Evolutionary conservation across 2,888 invertebrate species (phyloP).

Genomic region (Drosophila paramelanica): DNA sequence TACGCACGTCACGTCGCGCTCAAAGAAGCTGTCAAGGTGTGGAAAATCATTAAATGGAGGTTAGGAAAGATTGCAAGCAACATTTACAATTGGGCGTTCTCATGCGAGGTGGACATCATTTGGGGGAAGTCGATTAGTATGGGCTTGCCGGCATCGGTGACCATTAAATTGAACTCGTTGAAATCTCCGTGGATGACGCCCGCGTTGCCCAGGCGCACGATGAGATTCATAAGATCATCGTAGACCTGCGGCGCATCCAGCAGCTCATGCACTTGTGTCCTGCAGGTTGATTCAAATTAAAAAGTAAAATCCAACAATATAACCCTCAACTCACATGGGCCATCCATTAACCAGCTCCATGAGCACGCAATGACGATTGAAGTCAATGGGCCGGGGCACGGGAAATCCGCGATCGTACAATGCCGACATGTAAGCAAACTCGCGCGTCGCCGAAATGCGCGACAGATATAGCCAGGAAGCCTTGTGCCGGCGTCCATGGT

Average conservation of each 20-base stretch:
- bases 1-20: conserved; percentile 97
- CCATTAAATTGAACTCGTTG: conserved; percentile 99
- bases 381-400: conserved; percentile 97
- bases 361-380: conserved; percentile 97
- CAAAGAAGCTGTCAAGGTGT: conserved; percentile 89
- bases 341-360: conserved; percentile 96
- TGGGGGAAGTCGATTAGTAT: conserved; percentile 99
- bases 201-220: conserved; percentile 94
- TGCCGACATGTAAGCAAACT: conserved; percentile 99
- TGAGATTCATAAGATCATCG: conserved; percentile 96
- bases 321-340: conserved; percentile 88
- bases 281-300: conserved; percentile 64
- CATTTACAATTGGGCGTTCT: conserved; percentile 93
- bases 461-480: conserved; percentile 98
- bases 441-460: conserved; percentile 97
- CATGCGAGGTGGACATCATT: conserved; percentile 98
- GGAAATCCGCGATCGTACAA: conserved; percentile 95
- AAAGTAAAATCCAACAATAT: not conserved
- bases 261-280: conserved; percentile 89
- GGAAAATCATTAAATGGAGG: not conserved
- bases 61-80: not conserved
- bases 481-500: conserved; percentile 95
- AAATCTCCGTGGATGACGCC: conserved; percentile 99
- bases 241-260: conserved; percentile 91
- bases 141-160: conserved; percentile 91